phyloP scores from a whole-genome alignment of 2,888 invertebrate species.

The Aricia artaxerxes region DNA sequence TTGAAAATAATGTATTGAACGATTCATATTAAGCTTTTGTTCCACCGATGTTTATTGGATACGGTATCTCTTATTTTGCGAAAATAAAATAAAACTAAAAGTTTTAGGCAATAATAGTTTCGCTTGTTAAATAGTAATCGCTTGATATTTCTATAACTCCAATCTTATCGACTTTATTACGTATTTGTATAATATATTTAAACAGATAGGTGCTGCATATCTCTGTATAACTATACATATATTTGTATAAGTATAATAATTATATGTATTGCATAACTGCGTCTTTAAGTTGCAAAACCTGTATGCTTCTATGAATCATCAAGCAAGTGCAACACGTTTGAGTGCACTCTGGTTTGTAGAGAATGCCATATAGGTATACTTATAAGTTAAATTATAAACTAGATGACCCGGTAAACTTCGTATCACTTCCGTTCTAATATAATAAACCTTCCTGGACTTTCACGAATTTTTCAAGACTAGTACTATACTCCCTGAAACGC shows the following conservation, averaged over 20 bases:
- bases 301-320: not conserved
- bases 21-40: too few species aligned
- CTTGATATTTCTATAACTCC: not conserved
- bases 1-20: too few species aligned
- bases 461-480: too few species aligned
- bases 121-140: not conserved
- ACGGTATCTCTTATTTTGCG: too few species aligned
- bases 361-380: not conserved
- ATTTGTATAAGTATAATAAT: not conserved
- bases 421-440: too few species aligned
- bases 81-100: too few species aligned
- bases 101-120: too few species aligned
- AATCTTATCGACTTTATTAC: not conserved
- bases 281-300: not conserved
- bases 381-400: not conserved
- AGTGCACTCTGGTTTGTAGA: not conserved
- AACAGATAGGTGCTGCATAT: not conserved
- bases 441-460: too few species aligned
- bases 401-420: too few species aligned
- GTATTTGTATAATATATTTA: not conserved
- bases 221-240: not conserved
- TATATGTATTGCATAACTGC: not conserved
- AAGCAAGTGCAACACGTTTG: not conserved
- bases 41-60: too few species aligned
- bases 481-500: too few species aligned